These are phyloP conservation scores for Ophioderma brevispina DNA, from an alignment of 35 echinoderm and acorn worm genomes.

Conservation along the genomic window DNA sequence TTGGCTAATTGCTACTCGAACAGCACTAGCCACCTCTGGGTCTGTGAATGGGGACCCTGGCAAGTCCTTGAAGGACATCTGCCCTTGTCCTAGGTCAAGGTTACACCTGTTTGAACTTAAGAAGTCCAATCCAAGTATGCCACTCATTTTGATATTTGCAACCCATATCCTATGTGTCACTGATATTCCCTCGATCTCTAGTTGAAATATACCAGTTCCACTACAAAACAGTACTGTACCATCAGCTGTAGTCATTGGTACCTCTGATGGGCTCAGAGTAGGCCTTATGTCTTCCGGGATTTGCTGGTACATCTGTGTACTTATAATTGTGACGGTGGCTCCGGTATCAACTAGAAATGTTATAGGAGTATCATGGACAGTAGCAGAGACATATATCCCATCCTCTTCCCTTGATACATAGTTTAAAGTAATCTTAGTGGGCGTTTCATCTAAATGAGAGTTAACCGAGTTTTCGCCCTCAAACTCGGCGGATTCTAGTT, in stretches of 20 bases:
- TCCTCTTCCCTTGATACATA: not conserved
- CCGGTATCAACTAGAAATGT: not conserved
- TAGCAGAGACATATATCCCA: not conserved
- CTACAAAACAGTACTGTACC: not conserved
- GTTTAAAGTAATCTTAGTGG: not conserved
- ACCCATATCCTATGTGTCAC: not conserved
- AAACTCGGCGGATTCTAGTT: not conserved
- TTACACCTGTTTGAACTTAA: not conserved
- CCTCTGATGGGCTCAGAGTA: not conserved
- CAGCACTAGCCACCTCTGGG: not conserved
- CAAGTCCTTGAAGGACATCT: not conserved
- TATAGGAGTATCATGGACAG: not conserved
- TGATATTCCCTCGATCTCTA: not conserved
- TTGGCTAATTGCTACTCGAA: not conserved
- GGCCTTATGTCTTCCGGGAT: not conserved
- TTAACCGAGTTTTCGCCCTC: not conserved
- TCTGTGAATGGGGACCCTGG: not conserved
- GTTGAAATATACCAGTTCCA: not conserved
- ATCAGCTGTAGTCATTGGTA: not conserved
- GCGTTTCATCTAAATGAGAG: not conserved
- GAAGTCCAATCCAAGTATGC: not conserved
- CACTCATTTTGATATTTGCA: not conserved
- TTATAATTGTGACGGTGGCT: not conserved
- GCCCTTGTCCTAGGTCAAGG: not conserved
- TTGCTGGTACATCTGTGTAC: not conserved